Percentiles rank a stretch among this genome's conserved stretches.
phyloP scores from a whole-genome alignment of 2,888 invertebrate genomes.

The Desoria tigrina region DNA sequence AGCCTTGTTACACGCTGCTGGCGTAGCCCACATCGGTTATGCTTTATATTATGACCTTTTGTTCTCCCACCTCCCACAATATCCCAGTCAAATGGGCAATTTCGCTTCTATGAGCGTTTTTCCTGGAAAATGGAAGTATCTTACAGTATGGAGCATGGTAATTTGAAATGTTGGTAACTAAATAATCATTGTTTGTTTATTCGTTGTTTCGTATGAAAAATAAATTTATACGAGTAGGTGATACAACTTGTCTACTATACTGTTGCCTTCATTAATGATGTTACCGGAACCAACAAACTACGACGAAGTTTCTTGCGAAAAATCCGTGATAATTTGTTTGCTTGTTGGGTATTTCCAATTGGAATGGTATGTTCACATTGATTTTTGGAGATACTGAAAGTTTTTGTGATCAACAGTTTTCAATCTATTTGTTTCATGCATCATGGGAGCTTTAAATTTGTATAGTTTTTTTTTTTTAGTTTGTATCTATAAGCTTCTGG shows the following conservation, averaged over 20 bases:
- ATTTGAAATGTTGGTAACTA: slow-evolving; percentile 58
- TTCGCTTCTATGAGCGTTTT: slow-evolving; percentile 57
- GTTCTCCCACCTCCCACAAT: slow-evolving; percentile 42
- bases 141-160: slow-evolving; percentile 82
- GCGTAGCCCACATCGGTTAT: slow-evolving; percentile 51
- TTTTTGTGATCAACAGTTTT: too few species aligned
- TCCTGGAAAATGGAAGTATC: slow-evolving; percentile 80
- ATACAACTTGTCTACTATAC: slow-evolving; percentile 77
- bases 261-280: slow-evolving; percentile 73
- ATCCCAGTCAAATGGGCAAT: slow-evolving; percentile 30
- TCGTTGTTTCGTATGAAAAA: slow-evolving; percentile 56
- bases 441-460: too few species aligned
- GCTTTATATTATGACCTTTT: slow-evolving; percentile 52
- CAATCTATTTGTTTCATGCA: too few species aligned
- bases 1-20: slow-evolving; percentile 47
- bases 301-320: slow-evolving; percentile 67
- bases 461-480: slow-evolving; percentile 59
- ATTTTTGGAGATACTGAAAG: too few species aligned
- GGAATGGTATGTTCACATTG: slow-evolving; percentile 65
- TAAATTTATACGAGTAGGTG: too few species aligned
- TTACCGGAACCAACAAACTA: slow-evolving; percentile 71
- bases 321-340: slow-evolving; percentile 69
- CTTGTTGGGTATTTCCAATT: slow-evolving; percentile 74
- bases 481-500: slow-evolving; percentile 91
- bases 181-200: slow-evolving; percentile 11